A percentile compares a stretch with the other conserved stretches of the same genome.
Evolutionary conservation across 2,888 invertebrate species (phyloP).

Genomic region (Euplexia lucipara): DNA sequence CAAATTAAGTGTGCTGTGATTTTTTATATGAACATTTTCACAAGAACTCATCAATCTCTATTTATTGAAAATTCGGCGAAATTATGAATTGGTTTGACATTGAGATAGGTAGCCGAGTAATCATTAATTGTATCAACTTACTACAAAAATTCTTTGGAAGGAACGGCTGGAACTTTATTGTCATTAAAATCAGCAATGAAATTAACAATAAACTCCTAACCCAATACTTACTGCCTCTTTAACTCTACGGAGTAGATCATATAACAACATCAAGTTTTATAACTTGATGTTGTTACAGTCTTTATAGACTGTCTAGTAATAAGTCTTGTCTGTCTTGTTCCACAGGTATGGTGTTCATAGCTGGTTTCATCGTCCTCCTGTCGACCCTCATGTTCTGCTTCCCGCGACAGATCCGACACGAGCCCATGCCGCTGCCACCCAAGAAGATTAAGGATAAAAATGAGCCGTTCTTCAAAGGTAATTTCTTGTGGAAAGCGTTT

Average conservation of each 20-base stretch:
- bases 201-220: not conserved
- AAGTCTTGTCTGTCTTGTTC: slow-evolving; percentile 63
- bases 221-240: not conserved
- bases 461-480: slow-evolving; percentile 92
- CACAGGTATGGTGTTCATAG: slow-evolving; percentile 95
- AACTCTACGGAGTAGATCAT: not conserved
- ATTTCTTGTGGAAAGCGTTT: not conserved
- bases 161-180: not conserved
- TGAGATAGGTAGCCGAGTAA: slow-evolving; percentile 13
- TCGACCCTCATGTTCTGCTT: slow-evolving; percentile 98
- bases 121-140: not conserved
- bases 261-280: too few species aligned
- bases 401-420: slow-evolving; percentile 93
- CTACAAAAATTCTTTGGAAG: not conserved
- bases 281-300: too few species aligned
- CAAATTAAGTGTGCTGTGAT: slow-evolving; percentile 47
- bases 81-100: slow-evolving; percentile 42
- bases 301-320: too few species aligned
- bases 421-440: slow-evolving; percentile 81
- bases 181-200: not conserved
- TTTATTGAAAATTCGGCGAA: slow-evolving; percentile 38
- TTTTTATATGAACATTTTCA: slow-evolving; percentile 33
- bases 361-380: slow-evolving; percentile 95
- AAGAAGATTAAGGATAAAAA: slow-evolving; percentile 79
- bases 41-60: slow-evolving; percentile 45